Base-by-base conservation (phyloP, 1,140 invertebrate genomes). In the Anadara kagoshimensis region DNA sequence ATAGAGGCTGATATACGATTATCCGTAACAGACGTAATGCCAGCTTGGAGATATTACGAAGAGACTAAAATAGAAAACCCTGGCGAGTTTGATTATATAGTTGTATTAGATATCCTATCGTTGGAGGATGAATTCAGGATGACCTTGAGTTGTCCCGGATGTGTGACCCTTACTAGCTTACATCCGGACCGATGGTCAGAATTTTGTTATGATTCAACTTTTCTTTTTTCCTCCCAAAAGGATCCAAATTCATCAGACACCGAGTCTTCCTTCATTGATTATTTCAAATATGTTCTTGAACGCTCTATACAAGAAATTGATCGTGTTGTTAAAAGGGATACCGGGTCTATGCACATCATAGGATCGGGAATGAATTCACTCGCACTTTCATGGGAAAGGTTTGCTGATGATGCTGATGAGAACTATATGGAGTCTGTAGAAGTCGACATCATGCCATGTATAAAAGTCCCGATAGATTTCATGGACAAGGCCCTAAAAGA, bases 61-160 rank as follows among this genome's bases (percentile, higher is more conserved):
- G 41, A 45, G 29, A 45, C 59, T 5, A 62, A 62, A 62, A 62
- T 62, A 20, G 41, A 24, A 62, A 62, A 62, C 22, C 59, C 59
- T 22, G 20, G 44, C n/a, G 59, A 62, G 41, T 62, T 62, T 47
- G 59, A 62, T 29, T 62, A 45, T 24, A 62, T 62, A 41, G 41
- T 22, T 0, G 43, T 62, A 5, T 29, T 10, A 22, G n/a, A 22
- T 62, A 14, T 16, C 14, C 8, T 45, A 0, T 62, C 59, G 10
- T 16, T 45, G 22, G 59, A 62, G 22, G 45, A 44, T 18, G 59
- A 62, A 62, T 44, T 62, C 14, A 45, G 12, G 22, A 44, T 62
- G 22, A 5, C n/a, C 10, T 24, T 14, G 5, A 45, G 59, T 43
- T 62, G 59, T 62, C 59, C 43, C 1, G 59, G 59, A 14, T 29